Evolutionary conservation across 2,888 invertebrate genomes (phyloP).

Genomic region (Rugalucina vietnamica): DNA sequence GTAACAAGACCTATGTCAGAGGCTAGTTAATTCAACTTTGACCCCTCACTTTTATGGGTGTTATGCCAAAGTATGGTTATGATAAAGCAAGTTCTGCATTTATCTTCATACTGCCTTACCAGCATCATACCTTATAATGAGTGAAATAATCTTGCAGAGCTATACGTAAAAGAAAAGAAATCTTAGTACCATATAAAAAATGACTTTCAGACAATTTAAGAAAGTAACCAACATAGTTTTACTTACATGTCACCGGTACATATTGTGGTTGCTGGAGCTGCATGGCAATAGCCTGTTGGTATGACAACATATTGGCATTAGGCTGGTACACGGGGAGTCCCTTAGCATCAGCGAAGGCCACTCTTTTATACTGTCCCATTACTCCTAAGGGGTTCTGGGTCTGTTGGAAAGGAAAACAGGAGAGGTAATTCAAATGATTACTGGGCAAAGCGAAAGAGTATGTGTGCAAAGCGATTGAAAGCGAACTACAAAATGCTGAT

Average conservation of each 20-base stretch:
- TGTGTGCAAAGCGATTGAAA: neutral
- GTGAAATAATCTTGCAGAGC: too few species aligned
- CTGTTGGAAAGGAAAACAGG: neutral
- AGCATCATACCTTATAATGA: too few species aligned
- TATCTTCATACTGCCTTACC: too few species aligned
- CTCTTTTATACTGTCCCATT: conserved; percentile 91
- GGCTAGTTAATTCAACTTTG: too few species aligned
- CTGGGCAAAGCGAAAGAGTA: neutral
- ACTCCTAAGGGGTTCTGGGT: conserved; percentile 28
- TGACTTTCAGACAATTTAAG: too few species aligned
- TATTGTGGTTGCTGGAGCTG: conserved; percentile 72
- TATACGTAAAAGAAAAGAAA: too few species aligned
- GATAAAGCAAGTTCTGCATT: too few species aligned
- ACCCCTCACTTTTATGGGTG: too few species aligned
- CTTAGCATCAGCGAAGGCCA: conserved; percentile 91
- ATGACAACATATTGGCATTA: conserved; percentile 86
- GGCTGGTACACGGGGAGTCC: conserved; percentile 94
- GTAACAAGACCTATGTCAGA: too few species aligned
- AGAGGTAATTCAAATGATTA: neutral
- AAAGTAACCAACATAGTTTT: too few species aligned
- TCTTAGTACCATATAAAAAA: too few species aligned
- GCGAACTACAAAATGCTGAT: neutral
- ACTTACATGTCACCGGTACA: conserved; percentile 78
- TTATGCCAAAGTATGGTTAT: too few species aligned
- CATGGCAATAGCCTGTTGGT: conserved; percentile 92